phyloP scores from a whole-genome alignment of 2,888 invertebrate genomes.

The Pristionchus exspectatus region DNA sequence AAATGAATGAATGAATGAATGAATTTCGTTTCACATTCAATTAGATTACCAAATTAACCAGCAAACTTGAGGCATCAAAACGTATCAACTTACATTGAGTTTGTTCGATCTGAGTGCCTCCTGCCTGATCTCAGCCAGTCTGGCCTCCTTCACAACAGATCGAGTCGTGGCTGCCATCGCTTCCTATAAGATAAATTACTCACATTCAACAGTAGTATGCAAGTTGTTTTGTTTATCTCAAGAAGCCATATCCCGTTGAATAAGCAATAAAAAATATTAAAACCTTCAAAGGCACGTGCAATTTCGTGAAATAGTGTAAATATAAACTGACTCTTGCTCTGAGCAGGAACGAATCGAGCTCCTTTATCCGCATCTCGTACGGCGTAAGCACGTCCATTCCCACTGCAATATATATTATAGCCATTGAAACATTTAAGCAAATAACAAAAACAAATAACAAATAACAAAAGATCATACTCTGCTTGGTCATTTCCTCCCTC shows the following conservation, averaged over 20 bases:
- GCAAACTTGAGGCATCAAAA: too few species aligned
- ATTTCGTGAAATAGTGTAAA: not conserved
- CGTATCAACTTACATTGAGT: slow-evolving; percentile 4
- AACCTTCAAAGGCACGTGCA: too few species aligned
- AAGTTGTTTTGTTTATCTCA: too few species aligned
- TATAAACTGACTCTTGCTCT: slow-evolving; percentile 84
- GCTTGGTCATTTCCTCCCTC: slow-evolving; percentile 82
- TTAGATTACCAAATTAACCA: not conserved
- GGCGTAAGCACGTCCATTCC: slow-evolving; percentile 83
- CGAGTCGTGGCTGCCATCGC: slow-evolving; percentile 95
- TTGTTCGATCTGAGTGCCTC: slow-evolving; percentile 82
- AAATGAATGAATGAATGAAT: too few species aligned
- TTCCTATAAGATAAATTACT: slow-evolving; percentile 83
- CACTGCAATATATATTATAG: slow-evolving; percentile 63
- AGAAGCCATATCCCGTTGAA: too few species aligned
- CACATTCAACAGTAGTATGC: slow-evolving; percentile 70
- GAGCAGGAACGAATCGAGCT: slow-evolving; percentile 96
- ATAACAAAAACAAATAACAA: not conserved
- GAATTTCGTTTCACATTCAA: too few species aligned
- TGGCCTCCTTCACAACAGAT: slow-evolving; percentile 93
- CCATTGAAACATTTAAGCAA: not conserved
- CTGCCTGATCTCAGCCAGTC: slow-evolving; percentile 94
- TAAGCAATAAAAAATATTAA: too few species aligned
- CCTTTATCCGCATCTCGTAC: slow-evolving; percentile 94
- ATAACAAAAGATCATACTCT: slow-evolving; percentile 64